Evolutionary conservation across 2,797 vertebrate species (phyloP).

Genomic region (Erethizon dorsatum): DNA sequence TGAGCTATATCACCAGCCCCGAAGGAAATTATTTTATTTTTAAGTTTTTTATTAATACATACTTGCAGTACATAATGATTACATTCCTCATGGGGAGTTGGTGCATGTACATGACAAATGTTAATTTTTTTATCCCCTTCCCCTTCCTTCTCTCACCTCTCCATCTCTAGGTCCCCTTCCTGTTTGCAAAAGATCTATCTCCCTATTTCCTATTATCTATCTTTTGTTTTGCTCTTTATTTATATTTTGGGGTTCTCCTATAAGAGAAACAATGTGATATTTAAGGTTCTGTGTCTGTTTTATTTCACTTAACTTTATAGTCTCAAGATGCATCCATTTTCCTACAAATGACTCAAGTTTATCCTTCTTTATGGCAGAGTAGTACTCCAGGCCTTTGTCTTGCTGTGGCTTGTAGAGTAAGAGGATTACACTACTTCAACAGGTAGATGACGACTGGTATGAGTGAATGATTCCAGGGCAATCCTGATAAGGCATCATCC

Average conservation of each 20-base stretch:
- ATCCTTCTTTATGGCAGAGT: not conserved
- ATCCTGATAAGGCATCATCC: slow-evolving; percentile 97
- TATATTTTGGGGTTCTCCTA: not conserved
- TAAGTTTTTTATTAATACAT: not conserved
- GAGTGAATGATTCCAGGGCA: slow-evolving; percentile 97
- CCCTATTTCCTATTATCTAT: not conserved
- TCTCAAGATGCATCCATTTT: not conserved
- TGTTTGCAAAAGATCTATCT: not conserved
- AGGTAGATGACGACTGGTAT: slow-evolving; percentile 99
- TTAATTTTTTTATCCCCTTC: not conserved
- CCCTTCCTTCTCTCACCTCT: not conserved
- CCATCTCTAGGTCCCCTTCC: not conserved
- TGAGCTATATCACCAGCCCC: too few species aligned
- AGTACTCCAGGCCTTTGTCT: not conserved
- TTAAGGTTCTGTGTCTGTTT: not conserved
- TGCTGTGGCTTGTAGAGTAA: slow-evolving; percentile 92
- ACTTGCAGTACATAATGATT: not conserved
- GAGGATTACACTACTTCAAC: slow-evolving; percentile 96
- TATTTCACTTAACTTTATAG: not conserved
- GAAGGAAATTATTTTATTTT: not conserved
- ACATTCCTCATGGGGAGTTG: not conserved
- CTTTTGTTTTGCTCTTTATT: not conserved
- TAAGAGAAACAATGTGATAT: not conserved
- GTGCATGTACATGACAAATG: not conserved
- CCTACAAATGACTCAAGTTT: not conserved